These are phyloP conservation scores for Sesamia nonagrioides DNA, from an alignment of 1,140 invertebrate species.

Conservation along the genomic window DNA sequence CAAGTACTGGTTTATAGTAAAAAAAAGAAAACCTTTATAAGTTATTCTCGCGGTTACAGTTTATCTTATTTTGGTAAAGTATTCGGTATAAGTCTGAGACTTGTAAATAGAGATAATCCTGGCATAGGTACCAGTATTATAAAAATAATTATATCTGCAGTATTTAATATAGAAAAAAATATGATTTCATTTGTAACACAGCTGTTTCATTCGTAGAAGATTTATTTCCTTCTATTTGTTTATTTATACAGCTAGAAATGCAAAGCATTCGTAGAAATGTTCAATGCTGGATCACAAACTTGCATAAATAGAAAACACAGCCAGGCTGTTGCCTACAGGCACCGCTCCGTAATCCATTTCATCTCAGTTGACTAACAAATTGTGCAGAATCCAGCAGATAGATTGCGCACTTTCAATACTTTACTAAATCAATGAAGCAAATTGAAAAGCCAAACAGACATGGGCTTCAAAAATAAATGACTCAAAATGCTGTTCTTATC, in stretches of 20 bases:
- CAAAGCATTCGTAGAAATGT: background rate
- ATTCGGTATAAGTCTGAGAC: too few relatives aligned
- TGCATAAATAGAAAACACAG: conserved; percentile 32
- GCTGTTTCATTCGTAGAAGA: background rate
- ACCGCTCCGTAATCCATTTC: conserved; percentile 19
- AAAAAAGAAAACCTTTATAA: too few relatives aligned
- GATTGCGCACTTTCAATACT: background rate
- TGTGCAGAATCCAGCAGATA: conserved; percentile 27
- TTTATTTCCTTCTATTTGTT: background rate
- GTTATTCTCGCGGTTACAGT: too few relatives aligned
- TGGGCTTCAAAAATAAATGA: background rate
- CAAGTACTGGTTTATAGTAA: too few relatives aligned
- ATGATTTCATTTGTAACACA: background rate
- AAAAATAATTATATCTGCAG: too few relatives aligned
- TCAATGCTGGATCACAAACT: conserved; percentile 7
- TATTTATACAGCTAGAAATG: background rate
- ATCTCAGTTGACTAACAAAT: conserved; percentile 38
- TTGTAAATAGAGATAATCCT: too few relatives aligned
- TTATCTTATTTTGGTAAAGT: too few relatives aligned
- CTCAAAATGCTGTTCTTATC: background rate
- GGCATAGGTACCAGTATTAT: too few relatives aligned
- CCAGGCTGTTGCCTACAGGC: conserved; percentile 20
- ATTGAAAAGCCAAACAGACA: background rate
- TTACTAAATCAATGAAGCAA: background rate
- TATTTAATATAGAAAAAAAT: background rate